Base-by-base conservation (phyloP, 2,888 invertebrate species). In the Stenchaetothrips biformis region DNA sequence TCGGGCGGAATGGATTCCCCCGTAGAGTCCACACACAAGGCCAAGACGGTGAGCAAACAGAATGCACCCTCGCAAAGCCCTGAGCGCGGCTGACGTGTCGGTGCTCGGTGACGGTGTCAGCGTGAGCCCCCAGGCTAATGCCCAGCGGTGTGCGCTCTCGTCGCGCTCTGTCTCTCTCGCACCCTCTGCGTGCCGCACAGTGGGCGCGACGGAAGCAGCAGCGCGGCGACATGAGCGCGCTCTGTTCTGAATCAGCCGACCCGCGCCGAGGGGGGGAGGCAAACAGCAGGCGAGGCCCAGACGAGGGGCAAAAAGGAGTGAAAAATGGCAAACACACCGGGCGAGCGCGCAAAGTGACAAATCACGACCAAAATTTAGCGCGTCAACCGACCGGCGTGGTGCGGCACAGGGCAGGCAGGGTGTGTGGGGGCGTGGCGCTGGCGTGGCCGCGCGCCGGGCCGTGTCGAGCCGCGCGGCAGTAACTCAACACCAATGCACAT, bases 401-500 rank as follows among this genome's bases (percentile, higher is more conserved):
- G 53, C 67, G 8, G 67, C 21, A 25, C n/a, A 6, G 53, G 53
- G 59, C 8, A 25, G 7, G 21, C 67, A 25, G 11, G 53, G 53
- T 18, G 53, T 18, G 53, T 13, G 21, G 67, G 67, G 67, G 67
- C 67, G 67, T n/a, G 67, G 67, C 67, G 67, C 8, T 11, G 49
- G n/a, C 7, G 21, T 8, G 67, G 18, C 53, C 53, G 53, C 53
- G 16, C 53, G 67, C 11, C 67, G 37, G 37, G 37, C 37, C 37
- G 37, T 37, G 37, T 37, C 37, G 37, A 37, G 37, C 37, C 37
- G 37, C 37, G 1, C 37, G 37, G 37, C 37, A 37, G 67, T 74
- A 74, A 74, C 67, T 74, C 67, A 74, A 74, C 67, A 74, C 67
- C 67, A 74, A 25, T 74, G 67, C 67, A 74, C 67, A 74, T 25